Evolutionary conservation across 2,113 vertebrate genomes (phyloP).

Genomic region (Saccopteryx bilineata): DNA sequence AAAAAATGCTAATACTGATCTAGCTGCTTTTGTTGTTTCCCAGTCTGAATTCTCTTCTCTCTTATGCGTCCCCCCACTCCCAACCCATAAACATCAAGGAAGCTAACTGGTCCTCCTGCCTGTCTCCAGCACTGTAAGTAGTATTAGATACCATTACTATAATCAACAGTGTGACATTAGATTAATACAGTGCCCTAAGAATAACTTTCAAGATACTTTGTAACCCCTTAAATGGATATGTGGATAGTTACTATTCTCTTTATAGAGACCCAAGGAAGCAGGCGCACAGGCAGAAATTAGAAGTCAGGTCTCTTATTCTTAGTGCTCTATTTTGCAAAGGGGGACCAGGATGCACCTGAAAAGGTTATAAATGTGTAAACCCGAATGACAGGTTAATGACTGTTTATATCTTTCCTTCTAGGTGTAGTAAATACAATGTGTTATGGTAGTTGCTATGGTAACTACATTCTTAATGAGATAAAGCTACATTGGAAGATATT

Average conservation of each 20-base stretch:
- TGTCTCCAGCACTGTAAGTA: not conserved
- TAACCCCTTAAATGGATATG: not conserved
- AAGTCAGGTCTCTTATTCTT: not conserved
- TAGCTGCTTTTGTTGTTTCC: not conserved
- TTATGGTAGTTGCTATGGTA: slow-evolving; percentile 36
- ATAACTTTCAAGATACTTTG: not conserved
- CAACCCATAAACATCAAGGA: not conserved
- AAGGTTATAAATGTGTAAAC: not conserved
- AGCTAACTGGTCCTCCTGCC: not conserved
- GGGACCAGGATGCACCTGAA: not conserved
- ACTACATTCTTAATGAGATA: slow-evolving; percentile 46
- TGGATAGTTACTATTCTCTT: not conserved
- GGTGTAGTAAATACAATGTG: slow-evolving; percentile 46
- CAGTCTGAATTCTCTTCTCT: not conserved
- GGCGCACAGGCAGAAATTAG: not conserved
- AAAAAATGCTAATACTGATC: not conserved
- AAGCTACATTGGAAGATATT: not conserved
- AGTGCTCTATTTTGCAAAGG: slow-evolving; percentile 11
- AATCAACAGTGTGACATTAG: not conserved
- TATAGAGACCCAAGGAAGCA: not conserved
- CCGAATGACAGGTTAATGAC: slow-evolving; percentile 12
- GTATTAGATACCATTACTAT: not conserved
- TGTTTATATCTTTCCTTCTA: slow-evolving; percentile 44
- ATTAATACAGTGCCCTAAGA: not conserved
- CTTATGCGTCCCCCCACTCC: not conserved